phyloP scores from a whole-genome alignment of 2,797 vertebrate species.

The Yasuhikotakia modesta region DNA sequence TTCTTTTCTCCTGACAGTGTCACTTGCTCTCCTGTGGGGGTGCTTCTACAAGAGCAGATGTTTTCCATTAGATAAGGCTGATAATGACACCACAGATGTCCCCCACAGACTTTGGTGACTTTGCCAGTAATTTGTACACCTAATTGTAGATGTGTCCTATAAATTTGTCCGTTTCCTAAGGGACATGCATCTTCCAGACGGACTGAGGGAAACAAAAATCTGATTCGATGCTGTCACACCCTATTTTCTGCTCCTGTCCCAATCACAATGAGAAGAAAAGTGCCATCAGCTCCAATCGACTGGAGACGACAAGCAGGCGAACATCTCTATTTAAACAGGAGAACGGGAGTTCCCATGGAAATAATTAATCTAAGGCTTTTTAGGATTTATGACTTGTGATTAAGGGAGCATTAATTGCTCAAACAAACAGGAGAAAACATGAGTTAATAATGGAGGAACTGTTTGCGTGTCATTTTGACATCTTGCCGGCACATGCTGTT shows the following conservation, averaged over 20 bases:
- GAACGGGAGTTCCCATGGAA: neutral
- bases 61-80: constrained; percentile 55
- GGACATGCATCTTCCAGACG: constrained; percentile 46
- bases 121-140: constrained; percentile 44
- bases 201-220: constrained; percentile 30
- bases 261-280: constrained; percentile 1
- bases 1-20: constrained; percentile 34
- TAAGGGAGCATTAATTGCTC: constrained; percentile 8
- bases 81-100: constrained; percentile 40
- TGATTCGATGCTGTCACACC: constrained; percentile 25
- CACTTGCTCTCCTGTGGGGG: constrained; percentile 44
- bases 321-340: constrained; percentile 28
- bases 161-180: constrained; percentile 36
- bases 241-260: constrained; percentile 19
- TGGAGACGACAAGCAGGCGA: neutral
- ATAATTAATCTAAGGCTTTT: neutral
- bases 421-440: constrained; percentile 2
- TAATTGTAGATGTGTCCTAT: constrained; percentile 54
- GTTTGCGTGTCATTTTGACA: constrained; percentile 19
- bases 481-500: constrained; percentile 17
- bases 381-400: neutral
- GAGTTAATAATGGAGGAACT: neutral
- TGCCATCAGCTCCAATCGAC: constrained; percentile 20
- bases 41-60: constrained; percentile 49
- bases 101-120: constrained; percentile 48